Conservation (phyloP, 2,888 invertebrate genomes). For the Mystacides longicornis region DNA sequence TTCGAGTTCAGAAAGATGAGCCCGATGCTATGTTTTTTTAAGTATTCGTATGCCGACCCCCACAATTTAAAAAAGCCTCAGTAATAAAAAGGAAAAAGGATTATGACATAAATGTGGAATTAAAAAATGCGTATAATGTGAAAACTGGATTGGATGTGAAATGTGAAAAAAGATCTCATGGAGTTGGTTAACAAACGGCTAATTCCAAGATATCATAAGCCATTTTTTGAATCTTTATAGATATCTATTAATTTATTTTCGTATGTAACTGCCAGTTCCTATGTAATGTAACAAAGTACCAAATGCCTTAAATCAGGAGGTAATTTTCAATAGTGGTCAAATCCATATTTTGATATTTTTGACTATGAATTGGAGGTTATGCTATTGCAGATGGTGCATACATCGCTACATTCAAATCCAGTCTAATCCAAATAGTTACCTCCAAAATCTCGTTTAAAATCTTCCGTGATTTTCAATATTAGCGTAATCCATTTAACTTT, state of each 20-base stretch:
- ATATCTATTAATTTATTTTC: no score
- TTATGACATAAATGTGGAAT: background rate
- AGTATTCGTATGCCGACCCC: background rate
- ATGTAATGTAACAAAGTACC: no score
- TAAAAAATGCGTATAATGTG: background rate
- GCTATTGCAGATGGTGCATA: background rate
- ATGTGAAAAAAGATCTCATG: conserved; percentile 5
- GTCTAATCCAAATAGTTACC: background rate
- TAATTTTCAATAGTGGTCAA: background rate
- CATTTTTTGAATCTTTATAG: conserved; percentile 14
- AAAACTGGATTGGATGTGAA: background rate
- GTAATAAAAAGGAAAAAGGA: background rate
- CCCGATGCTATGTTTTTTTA: background rate
- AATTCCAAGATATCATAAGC: conserved; percentile 14
- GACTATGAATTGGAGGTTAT: background rate
- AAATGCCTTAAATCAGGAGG: conserved; percentile 11
- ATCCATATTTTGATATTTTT: background rate
- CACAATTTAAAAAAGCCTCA: background rate
- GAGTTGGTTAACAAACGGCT: conserved; percentile 12
- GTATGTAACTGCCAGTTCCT: no score
- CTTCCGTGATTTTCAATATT: no score
- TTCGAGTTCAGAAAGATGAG: conserved; percentile 6
- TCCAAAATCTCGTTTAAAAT: conserved; percentile 4
- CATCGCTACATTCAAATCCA: background rate
- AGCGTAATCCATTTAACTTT: no score